Conservation (phyloP, 2,888 invertebrate species). For the Gymnoscelis rufifasciata region DNA sequence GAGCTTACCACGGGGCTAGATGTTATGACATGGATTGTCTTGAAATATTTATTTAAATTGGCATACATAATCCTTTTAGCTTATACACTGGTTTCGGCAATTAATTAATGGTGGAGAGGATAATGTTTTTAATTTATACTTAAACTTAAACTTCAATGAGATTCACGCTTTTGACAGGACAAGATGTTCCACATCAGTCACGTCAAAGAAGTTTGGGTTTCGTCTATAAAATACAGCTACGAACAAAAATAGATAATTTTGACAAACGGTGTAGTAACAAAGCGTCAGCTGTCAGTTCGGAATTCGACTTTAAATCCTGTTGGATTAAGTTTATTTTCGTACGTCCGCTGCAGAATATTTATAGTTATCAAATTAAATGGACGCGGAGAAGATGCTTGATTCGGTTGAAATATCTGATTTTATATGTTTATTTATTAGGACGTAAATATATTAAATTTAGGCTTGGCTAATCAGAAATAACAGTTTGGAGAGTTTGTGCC, state of each 20-base stretch:
- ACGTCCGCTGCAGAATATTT: constrained; percentile 23
- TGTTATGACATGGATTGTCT: no score
- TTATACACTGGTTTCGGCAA: no score
- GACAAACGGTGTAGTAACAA: constrained; percentile 23
- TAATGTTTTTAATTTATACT: background rate
- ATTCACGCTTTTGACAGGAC: background rate
- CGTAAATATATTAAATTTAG: no score
- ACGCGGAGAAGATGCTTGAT: background rate
- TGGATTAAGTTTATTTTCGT: constrained; percentile 21
- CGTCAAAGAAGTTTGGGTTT: constrained; percentile 2
- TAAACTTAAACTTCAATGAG: no score
- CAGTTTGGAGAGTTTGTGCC: no score
- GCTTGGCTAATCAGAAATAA: no score
- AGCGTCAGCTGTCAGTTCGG: constrained; percentile 27
- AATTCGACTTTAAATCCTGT: constrained; percentile 22
- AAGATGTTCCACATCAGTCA: background rate
- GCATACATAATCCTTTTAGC: no score
- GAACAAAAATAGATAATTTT: constrained; percentile 23
- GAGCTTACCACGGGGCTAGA: no score
- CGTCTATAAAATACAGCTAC: background rate
- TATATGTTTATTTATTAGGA: no score
- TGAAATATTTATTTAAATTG: no score
- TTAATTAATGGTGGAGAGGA: no score
- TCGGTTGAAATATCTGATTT: no score
- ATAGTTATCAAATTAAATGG: constrained; percentile 17